Evolutionary conservation across 2,888 invertebrate genomes (phyloP).

Genomic region (Parapristionchus giblindavisi): DNA sequence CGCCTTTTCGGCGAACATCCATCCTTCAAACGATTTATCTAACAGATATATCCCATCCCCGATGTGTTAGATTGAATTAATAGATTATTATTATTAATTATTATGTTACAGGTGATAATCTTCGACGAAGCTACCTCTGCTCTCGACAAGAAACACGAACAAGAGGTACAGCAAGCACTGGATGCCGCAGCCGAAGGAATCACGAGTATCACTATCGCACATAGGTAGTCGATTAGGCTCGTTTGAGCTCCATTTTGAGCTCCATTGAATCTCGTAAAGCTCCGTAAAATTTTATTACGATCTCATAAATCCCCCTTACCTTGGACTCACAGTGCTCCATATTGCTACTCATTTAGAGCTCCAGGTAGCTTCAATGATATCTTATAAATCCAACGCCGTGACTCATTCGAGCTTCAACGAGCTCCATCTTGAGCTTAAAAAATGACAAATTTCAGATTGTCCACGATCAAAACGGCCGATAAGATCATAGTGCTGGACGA

Average conservation of each 20-base stretch:
- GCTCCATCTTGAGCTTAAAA: too few species aligned
- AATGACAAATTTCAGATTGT: slow-evolving; percentile 51
- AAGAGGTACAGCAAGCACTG: slow-evolving; percentile 67
- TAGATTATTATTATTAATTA: too few species aligned
- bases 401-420: too few species aligned
- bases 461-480: slow-evolving; percentile 63
- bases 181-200: slow-evolving; percentile 66
- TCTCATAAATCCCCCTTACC: neutral
- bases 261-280: too few species aligned
- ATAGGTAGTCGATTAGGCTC: slow-evolving; percentile 44
- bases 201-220: slow-evolving; percentile 67
- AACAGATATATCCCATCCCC: neutral
- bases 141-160: slow-evolving; percentile 65
- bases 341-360: neutral
- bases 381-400: neutral
- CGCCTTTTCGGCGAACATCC: too few species aligned
- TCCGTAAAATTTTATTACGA: too few species aligned
- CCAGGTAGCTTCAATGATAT: neutral
- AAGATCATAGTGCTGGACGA: slow-evolving; percentile 65
- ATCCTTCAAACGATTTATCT: too few species aligned
- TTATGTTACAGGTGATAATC: slow-evolving; percentile 44
- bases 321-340: neutral
- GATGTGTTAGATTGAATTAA: too few species aligned
- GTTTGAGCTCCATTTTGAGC: too few species aligned
- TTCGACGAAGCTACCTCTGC: slow-evolving; percentile 67